A percentile compares a stretch with the other conserved stretches of the same genome.
These are phyloP conservation scores for Gymnothorax reevesii DNA, from an alignment of 2,797 vertebrate species.

Conservation along the genomic window DNA sequence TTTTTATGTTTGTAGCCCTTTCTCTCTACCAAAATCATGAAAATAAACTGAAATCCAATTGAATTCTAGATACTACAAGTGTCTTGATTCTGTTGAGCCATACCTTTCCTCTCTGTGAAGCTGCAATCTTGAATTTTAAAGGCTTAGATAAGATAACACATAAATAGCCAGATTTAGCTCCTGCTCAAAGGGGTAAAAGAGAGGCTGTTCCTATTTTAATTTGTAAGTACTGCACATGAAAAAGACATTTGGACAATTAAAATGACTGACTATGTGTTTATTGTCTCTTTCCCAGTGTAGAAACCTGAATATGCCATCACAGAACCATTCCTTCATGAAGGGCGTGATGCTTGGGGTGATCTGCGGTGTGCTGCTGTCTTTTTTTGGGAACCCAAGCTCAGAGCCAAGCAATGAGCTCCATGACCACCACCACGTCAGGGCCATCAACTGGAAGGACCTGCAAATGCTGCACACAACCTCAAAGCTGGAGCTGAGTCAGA, in stretches of 20 bases:
- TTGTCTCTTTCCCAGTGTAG: neutral
- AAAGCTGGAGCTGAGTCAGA: slow-evolving; percentile 69
- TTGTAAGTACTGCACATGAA: neutral
- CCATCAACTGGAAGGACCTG: slow-evolving; percentile 72
- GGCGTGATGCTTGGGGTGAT: slow-evolving; percentile 73
- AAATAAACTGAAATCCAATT: no score
- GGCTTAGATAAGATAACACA: no score
- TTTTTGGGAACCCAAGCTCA: slow-evolving; percentile 66
- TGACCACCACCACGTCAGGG: slow-evolving; percentile 76
- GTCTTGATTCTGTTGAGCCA: no score
- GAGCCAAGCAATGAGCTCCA: slow-evolving; percentile 56
- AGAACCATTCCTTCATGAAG: slow-evolving; percentile 74
- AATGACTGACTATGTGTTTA: neutral
- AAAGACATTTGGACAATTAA: neutral
- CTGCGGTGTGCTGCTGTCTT: slow-evolving; percentile 70
- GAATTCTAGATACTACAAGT: no score
- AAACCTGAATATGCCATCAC: slow-evolving; percentile 66
- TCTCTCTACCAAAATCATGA: no score
- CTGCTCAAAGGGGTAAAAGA: neutral
- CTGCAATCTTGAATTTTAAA: no score
- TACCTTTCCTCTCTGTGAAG: no score
- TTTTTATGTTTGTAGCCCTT: no score
- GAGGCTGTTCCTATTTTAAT: neutral
- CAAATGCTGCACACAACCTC: slow-evolving; percentile 66
- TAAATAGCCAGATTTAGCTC: no score